Percentiles rank a stretch among this genome's conserved stretches.
Conservation (phyloP, 2,113 vertebrate species). For the Alethe diademata region DNA sequence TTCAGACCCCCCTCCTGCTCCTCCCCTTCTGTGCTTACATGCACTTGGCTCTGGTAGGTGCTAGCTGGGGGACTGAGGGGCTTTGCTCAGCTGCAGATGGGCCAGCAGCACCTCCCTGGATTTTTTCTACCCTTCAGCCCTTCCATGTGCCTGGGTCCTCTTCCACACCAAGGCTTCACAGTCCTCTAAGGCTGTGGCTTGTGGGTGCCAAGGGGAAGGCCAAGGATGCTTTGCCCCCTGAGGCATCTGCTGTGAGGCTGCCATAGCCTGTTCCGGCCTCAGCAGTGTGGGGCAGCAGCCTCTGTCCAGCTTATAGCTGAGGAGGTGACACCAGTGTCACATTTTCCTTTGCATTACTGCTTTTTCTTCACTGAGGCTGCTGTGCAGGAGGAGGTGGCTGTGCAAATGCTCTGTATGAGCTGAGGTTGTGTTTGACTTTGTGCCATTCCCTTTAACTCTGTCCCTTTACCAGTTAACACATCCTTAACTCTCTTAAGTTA, state of each 20-base stretch:
- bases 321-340: not conserved
- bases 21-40: accelerated
- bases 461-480: not conserved
- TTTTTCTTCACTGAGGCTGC: not conserved
- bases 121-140: not conserved
- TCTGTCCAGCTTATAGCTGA: not conserved
- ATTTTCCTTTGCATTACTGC: not conserved
- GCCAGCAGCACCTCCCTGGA: not conserved
- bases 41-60: not conserved
- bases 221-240: not conserved
- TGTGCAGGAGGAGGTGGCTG: not conserved
- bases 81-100: not conserved
- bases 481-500: not conserved
- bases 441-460: not conserved
- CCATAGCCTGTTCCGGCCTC: not conserved
- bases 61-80: not conserved
- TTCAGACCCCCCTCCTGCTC: not conserved
- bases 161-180: accelerated
- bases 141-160: not conserved
- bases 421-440: not conserved
- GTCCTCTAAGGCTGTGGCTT: not conserved
- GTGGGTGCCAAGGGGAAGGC: not conserved
- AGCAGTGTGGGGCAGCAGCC: not conserved
- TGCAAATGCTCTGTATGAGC: not conserved
- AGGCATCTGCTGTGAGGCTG: not conserved